A percentile compares a stretch with the other conserved stretches of the same genome.
These are phyloP conservation scores for Brachionus calyciflorus DNA, from an alignment of 1,140 invertebrate species.

Conservation along the genomic window DNA sequence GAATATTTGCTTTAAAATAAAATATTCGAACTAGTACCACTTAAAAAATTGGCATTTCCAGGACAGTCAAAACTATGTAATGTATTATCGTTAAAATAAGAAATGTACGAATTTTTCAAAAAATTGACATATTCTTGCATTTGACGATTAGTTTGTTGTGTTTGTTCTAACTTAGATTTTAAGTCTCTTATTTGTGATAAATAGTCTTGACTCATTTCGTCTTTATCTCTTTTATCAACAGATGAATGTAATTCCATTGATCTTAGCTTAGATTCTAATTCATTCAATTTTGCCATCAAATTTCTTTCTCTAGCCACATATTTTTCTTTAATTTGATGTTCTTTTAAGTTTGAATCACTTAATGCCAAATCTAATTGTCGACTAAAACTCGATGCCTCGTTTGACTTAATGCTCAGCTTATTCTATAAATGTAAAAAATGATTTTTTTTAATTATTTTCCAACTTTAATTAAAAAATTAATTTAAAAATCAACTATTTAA, in stretches of 20 bases:
- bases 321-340: slow-evolving; percentile 44
- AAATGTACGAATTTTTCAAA: slow-evolving; percentile 41
- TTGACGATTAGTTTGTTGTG: slow-evolving; percentile 3
- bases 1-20: neutral
- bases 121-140: slow-evolving; percentile 46
- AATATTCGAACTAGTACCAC: slow-evolving; percentile 22
- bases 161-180: slow-evolving; percentile 32
- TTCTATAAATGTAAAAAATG: slow-evolving; percentile 21
- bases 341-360: slow-evolving; percentile 43
- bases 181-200: slow-evolving; percentile 37
- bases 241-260: neutral
- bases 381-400: slow-evolving; percentile 41
- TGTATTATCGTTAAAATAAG: slow-evolving; percentile 35
- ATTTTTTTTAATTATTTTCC: neutral
- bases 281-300: neutral
- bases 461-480: too few species aligned
- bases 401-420: slow-evolving; percentile 12
- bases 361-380: slow-evolving; percentile 40
- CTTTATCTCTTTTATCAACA: slow-evolving; percentile 5
- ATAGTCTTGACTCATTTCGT: slow-evolving; percentile 19
- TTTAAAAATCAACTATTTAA: too few species aligned
- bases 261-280: slow-evolving; percentile 36
- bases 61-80: slow-evolving; percentile 22
- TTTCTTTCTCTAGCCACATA: slow-evolving; percentile 15
- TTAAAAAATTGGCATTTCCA: slow-evolving; percentile 1